Conservation (phyloP, 2,113 vertebrate genomes). For the Natator depressus region DNA sequence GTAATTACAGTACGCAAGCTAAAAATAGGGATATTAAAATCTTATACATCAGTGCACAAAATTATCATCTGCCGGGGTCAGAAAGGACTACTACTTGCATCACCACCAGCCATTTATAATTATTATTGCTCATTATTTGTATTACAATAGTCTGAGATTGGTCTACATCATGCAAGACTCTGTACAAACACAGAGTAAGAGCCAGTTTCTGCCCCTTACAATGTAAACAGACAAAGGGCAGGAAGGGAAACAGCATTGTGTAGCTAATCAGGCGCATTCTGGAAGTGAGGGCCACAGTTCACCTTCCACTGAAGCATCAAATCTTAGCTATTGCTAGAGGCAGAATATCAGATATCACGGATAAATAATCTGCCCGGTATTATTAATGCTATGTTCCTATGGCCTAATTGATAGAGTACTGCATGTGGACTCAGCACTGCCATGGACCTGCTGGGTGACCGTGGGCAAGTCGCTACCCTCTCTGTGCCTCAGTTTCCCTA, state of each 20-base stretch:
- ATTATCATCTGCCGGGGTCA: background rate
- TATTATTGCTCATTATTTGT: rapidly evolving
- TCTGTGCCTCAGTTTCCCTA: too few species aligned
- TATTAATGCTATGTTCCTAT: background rate
- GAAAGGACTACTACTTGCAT: background rate
- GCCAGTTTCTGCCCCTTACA: background rate
- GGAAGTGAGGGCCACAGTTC: background rate
- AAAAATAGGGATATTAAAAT: background rate
- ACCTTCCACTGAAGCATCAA: background rate
- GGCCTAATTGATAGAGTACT: too few species aligned
- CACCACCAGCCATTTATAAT: background rate
- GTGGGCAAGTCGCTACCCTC: too few species aligned
- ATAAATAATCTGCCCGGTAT: background rate
- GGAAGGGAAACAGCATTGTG: background rate
- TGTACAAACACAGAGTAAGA: background rate
- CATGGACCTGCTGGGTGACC: too few species aligned
- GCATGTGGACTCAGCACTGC: too few species aligned
- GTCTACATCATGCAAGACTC: background rate
- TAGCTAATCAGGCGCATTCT: background rate
- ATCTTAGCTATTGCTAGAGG: background rate
- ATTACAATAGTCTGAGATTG: too few species aligned
- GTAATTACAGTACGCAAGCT: background rate
- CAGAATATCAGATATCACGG: rapidly evolving
- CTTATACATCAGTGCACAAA: background rate
- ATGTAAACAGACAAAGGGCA: background rate